These are phyloP conservation scores for Peromyscus polionotus DNA, from an alignment of 2,113 vertebrate genomes.

Conservation along the genomic window DNA sequence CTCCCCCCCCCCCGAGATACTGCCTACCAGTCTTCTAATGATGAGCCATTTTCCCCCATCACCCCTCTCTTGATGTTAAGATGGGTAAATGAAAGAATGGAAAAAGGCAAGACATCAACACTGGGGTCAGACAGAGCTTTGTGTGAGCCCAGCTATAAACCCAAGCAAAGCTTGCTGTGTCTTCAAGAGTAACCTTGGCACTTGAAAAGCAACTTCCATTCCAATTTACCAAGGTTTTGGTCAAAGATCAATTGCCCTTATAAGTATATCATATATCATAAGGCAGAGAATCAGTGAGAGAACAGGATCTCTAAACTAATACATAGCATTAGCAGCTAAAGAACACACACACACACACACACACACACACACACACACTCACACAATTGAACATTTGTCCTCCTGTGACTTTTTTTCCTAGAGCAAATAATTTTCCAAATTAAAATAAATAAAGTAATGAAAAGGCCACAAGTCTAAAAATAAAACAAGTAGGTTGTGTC, in stretches of 20 bases:
- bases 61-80: background rate
- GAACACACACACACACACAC: background rate
- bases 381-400: constrained; percentile 54
- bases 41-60: background rate
- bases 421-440: constrained; percentile 80
- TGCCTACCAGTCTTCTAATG: background rate
- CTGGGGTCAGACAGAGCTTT: constrained; percentile 52
- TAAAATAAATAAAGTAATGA: constrained; percentile 80
- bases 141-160: constrained; percentile 39
- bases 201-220: constrained; percentile 73
- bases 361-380: too few relatives aligned
- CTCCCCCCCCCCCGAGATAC: background rate
- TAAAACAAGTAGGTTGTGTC: constrained; percentile 16
- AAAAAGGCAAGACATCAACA: constrained; percentile 71
- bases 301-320: constrained; percentile 67
- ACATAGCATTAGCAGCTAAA: constrained; percentile 72
- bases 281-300: constrained; percentile 54
- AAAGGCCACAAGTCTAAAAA: constrained; percentile 46
- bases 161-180: constrained; percentile 50
- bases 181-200: constrained; percentile 76
- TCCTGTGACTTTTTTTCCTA: constrained; percentile 68
- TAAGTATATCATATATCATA: constrained; percentile 84
- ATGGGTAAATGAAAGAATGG: background rate
- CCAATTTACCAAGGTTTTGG: constrained; percentile 81
- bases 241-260: constrained; percentile 85